Percentiles rank a stretch among this genome's conserved stretches.
phyloP scores from a whole-genome alignment of 2,797 vertebrate genomes.

The Silurus lanzhouensis region DNA sequence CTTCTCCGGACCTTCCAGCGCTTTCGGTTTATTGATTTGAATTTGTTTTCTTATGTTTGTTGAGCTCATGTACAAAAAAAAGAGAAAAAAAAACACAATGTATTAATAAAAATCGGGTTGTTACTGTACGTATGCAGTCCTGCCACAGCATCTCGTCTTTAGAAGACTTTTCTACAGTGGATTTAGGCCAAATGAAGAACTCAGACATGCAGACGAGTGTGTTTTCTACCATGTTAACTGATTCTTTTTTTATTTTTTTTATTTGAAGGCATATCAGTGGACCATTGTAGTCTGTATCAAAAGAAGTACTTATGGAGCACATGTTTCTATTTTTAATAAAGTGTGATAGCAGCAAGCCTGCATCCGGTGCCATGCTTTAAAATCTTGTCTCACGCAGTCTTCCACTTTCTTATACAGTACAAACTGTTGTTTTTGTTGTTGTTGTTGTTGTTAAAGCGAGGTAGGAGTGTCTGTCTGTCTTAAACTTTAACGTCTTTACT shows the following conservation, averaged over 20 bases:
- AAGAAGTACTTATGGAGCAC: slow-evolving; percentile 72
- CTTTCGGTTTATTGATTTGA: slow-evolving; percentile 36
- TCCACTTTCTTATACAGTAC: background rate
- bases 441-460: background rate
- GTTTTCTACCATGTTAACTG: slow-evolving; percentile 69
- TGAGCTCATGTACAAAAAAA: slow-evolving; percentile 35
- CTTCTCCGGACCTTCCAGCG: slow-evolving; percentile 56
- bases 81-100: background rate
- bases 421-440: background rate
- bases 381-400: background rate
- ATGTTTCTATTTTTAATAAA: slow-evolving; percentile 80
- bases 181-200: slow-evolving; percentile 70
- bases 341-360: slow-evolving; percentile 71
- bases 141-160: slow-evolving; percentile 39
- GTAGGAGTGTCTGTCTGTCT: background rate
- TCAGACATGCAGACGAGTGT: slow-evolving; percentile 42
- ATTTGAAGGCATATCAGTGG: slow-evolving; percentile 67
- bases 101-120: slow-evolving; percentile 33
- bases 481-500: background rate
- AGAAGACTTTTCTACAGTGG: slow-evolving; percentile 68
- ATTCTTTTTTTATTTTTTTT: slow-evolving; percentile 45
- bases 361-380: slow-evolving; percentile 59
- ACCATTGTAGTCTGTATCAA: slow-evolving; percentile 74
- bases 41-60: slow-evolving; percentile 23
- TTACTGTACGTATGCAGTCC: slow-evolving; percentile 24